Percentiles rank a stretch among this genome's conserved stretches.
phyloP scores from a whole-genome alignment of 2,888 invertebrate genomes.

The Tetramorium bicarinatum region DNA sequence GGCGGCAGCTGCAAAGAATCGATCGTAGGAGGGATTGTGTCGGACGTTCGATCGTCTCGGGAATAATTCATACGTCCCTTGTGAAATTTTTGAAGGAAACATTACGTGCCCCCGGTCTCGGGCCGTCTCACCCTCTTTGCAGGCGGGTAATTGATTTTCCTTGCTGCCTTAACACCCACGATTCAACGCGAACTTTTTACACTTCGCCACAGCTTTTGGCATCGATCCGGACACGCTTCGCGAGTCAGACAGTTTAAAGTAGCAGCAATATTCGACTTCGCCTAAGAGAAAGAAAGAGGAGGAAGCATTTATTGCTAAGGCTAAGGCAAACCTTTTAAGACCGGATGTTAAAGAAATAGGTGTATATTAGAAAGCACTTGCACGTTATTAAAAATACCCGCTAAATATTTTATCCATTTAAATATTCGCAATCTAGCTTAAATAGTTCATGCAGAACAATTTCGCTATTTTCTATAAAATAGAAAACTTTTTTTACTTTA shows the following conservation, averaged over 20 bases:
- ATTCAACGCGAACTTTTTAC: conserved; percentile 67
- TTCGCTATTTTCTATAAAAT: neutral
- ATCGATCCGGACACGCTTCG: conserved; percentile 67
- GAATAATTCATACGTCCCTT: conserved; percentile 65
- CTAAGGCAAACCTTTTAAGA: conserved; percentile 46
- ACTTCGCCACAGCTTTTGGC: conserved; percentile 52
- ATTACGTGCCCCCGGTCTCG: conserved; percentile 50
- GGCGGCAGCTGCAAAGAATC: conserved; percentile 41
- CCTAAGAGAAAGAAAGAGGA: conserved; percentile 4
- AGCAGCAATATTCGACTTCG: conserved; percentile 63
- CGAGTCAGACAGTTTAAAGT: conserved; percentile 56
- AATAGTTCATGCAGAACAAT: neutral
- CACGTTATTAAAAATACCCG: neutral
- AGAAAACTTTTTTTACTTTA: neutral
- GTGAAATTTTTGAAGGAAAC: conserved; percentile 61
- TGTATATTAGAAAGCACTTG: conserved; percentile 14
- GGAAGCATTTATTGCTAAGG: conserved; percentile 21
- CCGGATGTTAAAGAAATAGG: conserved; percentile 12
- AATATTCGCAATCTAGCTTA: neutral
- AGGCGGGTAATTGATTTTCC: conserved; percentile 75
- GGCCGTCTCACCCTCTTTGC: conserved; percentile 49
- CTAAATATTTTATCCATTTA: conserved; percentile 11
- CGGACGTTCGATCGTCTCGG: conserved; percentile 50
- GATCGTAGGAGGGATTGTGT: conserved; percentile 36
- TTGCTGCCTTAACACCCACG: conserved; percentile 69